These are phyloP conservation scores for Ammodytes dubius DNA, from an alignment of 2,113 vertebrate species.

Conservation along the genomic window DNA sequence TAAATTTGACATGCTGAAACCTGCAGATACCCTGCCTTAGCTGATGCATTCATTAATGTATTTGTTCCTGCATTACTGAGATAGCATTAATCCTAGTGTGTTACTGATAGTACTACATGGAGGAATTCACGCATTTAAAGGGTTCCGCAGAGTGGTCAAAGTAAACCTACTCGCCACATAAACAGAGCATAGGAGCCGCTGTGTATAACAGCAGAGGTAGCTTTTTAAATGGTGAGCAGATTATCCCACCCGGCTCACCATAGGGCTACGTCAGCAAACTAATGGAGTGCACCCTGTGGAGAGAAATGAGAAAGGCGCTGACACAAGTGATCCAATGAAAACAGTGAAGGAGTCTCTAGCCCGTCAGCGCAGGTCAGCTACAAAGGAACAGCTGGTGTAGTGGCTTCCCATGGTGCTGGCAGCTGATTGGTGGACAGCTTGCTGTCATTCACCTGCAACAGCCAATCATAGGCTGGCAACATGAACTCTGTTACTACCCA, in stretches of 20 bases:
- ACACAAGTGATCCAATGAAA: conserved; percentile 9
- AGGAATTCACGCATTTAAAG: no score
- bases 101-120: no score
- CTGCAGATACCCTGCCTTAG: no score
- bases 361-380: conserved; percentile 40
- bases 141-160: not conserved
- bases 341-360: conserved; percentile 45
- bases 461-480: conserved; percentile 51
- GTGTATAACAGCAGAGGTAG: not conserved
- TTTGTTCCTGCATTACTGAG: no score
- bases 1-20: no score
- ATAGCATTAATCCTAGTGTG: no score
- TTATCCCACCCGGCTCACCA: not conserved
- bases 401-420: conserved; percentile 29
- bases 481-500: conserved; percentile 57
- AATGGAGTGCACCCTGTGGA: not conserved
- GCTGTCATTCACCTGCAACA: conserved; percentile 61
- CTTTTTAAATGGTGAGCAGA: not conserved
- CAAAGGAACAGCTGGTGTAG: conserved; percentile 67
- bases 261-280: not conserved
- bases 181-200: not conserved
- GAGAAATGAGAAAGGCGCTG: not conserved
- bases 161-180: not conserved
- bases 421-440: conserved; percentile 51
- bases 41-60: no score